phyloP scores from a whole-genome alignment of 2,113 vertebrate species.

The Mesembrinibis cayennensis region DNA sequence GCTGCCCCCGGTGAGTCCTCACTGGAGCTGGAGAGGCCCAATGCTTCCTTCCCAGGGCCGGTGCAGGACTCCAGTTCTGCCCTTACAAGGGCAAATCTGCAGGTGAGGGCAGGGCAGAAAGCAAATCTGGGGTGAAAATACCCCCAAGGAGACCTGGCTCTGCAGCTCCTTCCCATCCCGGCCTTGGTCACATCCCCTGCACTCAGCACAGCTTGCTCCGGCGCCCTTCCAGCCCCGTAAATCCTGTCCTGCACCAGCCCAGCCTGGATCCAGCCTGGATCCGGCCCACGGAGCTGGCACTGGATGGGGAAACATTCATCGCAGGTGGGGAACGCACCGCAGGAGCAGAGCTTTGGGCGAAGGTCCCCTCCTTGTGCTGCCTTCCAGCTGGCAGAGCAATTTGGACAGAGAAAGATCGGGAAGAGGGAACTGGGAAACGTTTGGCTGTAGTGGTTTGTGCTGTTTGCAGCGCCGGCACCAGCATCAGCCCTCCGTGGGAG shows the following conservation, averaged over 20 bases:
- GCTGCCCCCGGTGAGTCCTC: neutral
- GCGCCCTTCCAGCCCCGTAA: neutral
- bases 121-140: neutral
- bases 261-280: neutral
- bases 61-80: neutral
- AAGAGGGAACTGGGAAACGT: neutral
- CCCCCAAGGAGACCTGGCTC: neutral
- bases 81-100: neutral
- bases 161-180: neutral
- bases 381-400: neutral
- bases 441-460: neutral
- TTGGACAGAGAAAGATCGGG: neutral
- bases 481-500: neutral
- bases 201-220: neutral
- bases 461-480: neutral
- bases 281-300: accelerated
- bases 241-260: neutral
- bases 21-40: accelerated
- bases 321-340: neutral
- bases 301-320: neutral
- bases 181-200: neutral
- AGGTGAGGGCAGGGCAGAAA: neutral
- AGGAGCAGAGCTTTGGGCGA: neutral
- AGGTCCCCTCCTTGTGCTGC: neutral
- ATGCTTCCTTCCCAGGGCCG: accelerated